phyloP scores from a whole-genome alignment of 2,888 invertebrate species.

The Hyles lineata region DNA sequence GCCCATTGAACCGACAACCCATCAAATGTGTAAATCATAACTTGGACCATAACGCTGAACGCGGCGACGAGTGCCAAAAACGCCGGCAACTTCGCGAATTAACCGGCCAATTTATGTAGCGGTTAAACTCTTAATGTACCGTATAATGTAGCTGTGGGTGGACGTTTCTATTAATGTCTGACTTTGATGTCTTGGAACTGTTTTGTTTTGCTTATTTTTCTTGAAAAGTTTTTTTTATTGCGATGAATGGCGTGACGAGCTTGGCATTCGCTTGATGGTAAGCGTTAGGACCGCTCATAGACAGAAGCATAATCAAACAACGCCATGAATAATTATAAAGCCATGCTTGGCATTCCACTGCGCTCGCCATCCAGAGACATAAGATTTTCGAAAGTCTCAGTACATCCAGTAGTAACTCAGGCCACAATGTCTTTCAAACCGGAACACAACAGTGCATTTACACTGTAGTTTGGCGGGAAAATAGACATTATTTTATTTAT shows the following conservation, averaged over 20 bases:
- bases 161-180: slow-evolving; percentile 36
- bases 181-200: slow-evolving; percentile 38
- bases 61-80: slow-evolving; percentile 29
- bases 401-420: no score
- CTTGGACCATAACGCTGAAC: slow-evolving; percentile 30
- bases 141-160: slow-evolving; percentile 52
- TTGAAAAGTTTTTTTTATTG: not conserved
- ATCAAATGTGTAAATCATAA: slow-evolving; percentile 33
- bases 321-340: no score
- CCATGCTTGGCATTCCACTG: no score
- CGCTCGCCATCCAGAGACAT: no score
- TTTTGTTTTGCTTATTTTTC: not conserved
- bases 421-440: no score
- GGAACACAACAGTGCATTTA: no score
- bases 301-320: no score
- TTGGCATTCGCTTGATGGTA: no score
- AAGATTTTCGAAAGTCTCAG: no score
- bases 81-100: slow-evolving; percentile 58
- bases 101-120: slow-evolving; percentile 66
- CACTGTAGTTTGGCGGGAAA: no score
- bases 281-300: no score
- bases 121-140: slow-evolving; percentile 70
- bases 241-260: not conserved
- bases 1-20: not conserved
- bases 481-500: no score